Conservation (phyloP, 1,140 invertebrate species). For the Charaxes varanes region DNA sequence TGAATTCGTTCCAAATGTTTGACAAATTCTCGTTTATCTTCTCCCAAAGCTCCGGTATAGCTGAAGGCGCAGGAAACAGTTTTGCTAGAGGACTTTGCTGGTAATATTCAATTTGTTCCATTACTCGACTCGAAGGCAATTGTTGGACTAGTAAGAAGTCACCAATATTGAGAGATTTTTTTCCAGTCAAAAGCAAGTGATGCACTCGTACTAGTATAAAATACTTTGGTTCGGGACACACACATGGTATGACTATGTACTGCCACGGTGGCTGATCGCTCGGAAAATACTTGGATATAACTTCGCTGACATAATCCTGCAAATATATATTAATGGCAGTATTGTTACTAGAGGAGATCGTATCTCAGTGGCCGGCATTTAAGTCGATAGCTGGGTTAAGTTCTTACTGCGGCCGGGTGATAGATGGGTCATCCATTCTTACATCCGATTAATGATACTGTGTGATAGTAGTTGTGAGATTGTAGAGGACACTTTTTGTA, state of each 20-base stretch:
- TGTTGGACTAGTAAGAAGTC: slow-evolving; percentile 82
- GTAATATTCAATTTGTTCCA: slow-evolving; percentile 27
- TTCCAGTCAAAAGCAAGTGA: slow-evolving; percentile 81
- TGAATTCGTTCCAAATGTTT: slow-evolving; percentile 87
- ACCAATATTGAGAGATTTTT: slow-evolving; percentile 80
- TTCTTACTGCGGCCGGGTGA: no score
- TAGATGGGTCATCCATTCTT: no score
- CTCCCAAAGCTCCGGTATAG: slow-evolving; percentile 79
- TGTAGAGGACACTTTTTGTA: no score
- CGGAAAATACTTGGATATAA: slow-evolving; percentile 84
- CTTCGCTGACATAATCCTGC: slow-evolving; percentile 85
- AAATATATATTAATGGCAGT: slow-evolving; percentile 14
- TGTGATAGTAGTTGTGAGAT: no score
- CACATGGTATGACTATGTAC: slow-evolving; percentile 81
- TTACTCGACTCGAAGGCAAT: slow-evolving; percentile 54
- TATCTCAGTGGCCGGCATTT: no score
- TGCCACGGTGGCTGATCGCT: slow-evolving; percentile 84
- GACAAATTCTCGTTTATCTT: slow-evolving; percentile 80
- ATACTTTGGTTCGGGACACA: slow-evolving; percentile 76
- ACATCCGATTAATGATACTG: no score
- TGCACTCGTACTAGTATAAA: slow-evolving; percentile 85
- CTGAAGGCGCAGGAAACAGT: slow-evolving; percentile 77
- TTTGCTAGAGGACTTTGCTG: slow-evolving; percentile 74
- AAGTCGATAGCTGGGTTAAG: no score
- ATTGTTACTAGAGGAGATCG: no score